Conservation (phyloP, 2,797 vertebrate species). For the Phataginus tetradactyla region DNA sequence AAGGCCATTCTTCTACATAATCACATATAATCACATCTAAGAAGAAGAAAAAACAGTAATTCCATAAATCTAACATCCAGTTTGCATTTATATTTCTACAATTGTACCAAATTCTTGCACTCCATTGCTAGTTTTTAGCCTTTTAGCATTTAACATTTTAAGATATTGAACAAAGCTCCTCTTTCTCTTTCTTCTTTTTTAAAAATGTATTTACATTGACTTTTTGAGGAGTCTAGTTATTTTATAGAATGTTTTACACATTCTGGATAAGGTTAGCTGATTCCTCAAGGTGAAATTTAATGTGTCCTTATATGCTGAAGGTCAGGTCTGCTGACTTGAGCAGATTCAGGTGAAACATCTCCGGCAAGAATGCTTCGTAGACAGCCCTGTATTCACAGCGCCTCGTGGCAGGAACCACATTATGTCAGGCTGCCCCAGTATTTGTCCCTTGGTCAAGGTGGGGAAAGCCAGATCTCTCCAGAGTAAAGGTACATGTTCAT, state of each 20-base stretch:
- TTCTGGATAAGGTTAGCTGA: background rate
- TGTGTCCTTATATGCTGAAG: background rate
- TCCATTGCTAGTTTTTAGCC: background rate
- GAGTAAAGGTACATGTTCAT: background rate
- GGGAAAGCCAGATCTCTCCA: background rate
- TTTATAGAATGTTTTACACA: background rate
- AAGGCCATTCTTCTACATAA: background rate
- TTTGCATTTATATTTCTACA: background rate
- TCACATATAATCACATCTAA: background rate
- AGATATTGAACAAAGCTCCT: background rate
- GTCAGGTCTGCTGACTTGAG: background rate
- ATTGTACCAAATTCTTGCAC: background rate
- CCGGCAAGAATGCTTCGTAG: background rate
- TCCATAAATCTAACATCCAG: background rate
- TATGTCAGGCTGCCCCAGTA: background rate
- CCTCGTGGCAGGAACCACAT: background rate
- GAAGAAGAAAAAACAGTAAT: background rate
- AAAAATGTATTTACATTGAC: background rate
- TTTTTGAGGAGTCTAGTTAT: background rate
- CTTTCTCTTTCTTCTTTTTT: background rate
- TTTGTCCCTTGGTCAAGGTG: background rate
- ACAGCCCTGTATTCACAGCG: background rate
- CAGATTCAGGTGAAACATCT: background rate
- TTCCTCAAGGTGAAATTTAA: background rate
- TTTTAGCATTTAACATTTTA: background rate